These are phyloP conservation scores for Anastrepha obliqua DNA, from an alignment of 1,140 invertebrate genomes.

Conservation along the genomic window DNA sequence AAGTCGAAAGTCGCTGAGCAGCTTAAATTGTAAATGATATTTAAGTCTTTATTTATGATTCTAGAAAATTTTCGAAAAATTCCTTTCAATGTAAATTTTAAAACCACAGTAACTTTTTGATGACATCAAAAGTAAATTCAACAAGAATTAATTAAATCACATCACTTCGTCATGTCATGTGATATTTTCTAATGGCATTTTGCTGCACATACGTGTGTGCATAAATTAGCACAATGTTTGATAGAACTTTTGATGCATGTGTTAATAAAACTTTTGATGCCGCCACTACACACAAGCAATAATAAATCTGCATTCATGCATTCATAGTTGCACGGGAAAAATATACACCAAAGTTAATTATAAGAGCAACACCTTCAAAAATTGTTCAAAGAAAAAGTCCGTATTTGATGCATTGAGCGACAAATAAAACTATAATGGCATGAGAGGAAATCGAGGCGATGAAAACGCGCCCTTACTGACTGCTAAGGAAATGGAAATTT, in stretches of 20 bases:
- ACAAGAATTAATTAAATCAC: not conserved
- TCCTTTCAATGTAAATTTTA: too few relatives aligned
- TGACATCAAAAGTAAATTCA: not conserved
- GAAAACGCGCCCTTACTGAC: not conserved
- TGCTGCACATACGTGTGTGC: not conserved
- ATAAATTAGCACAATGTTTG: not conserved
- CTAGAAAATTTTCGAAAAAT: too few relatives aligned
- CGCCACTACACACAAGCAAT: not conserved
- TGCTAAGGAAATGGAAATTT: not conserved
- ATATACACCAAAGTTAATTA: not conserved
- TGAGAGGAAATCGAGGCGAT: not conserved
- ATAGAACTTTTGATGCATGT: not conserved
- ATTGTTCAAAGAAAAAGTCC: conserved; percentile 21
- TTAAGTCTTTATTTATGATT: too few relatives aligned
- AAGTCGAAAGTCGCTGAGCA: too few relatives aligned
- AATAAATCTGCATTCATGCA: not conserved
- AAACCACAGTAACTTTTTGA: too few relatives aligned
- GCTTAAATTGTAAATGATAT: too few relatives aligned
- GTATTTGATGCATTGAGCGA: not conserved
- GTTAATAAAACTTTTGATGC: conserved; percentile 10
- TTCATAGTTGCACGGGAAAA: not conserved
- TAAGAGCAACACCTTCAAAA: conserved; percentile 12
- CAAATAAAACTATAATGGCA: not conserved
- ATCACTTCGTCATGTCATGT: not conserved
- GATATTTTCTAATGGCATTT: not conserved